phyloP scores from a whole-genome alignment of 1,140 invertebrate genomes.

The Pemphigus obesinymphae region DNA sequence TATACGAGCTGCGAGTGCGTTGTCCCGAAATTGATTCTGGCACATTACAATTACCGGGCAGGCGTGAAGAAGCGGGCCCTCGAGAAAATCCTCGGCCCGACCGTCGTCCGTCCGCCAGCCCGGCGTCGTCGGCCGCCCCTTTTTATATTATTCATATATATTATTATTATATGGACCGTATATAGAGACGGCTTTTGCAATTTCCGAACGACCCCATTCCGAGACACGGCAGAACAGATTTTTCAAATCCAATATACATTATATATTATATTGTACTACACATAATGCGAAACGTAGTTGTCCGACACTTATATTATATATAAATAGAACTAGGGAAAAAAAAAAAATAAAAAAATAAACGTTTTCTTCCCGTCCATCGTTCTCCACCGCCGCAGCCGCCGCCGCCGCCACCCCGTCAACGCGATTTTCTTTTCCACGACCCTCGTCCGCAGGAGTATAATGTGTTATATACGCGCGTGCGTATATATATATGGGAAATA shows the following conservation, averaged over 20 bases:
- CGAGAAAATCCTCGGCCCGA: background rate
- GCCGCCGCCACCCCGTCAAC: background rate
- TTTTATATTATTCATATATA: background rate
- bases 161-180: background rate
- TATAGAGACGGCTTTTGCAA: background rate
- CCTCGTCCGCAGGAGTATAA: background rate
- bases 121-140: background rate
- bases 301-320: conserved; percentile 7
- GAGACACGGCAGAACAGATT: background rate
- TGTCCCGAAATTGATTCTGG: conserved; percentile 18
- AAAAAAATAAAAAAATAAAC: background rate
- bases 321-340: background rate
- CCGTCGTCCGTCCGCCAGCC: background rate
- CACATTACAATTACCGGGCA: background rate
- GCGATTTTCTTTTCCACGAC: background rate
- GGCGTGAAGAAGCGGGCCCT: background rate
- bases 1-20: background rate
- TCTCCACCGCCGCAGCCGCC: background rate
- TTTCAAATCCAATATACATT: background rate
- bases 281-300: background rate
- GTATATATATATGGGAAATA: background rate
- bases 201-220: background rate
- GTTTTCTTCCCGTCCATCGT: background rate
- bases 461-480: background rate
- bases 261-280: background rate